Evolutionary conservation across 2,113 vertebrate genomes (phyloP).

Genomic region (Propithecus coquereli): DNA sequence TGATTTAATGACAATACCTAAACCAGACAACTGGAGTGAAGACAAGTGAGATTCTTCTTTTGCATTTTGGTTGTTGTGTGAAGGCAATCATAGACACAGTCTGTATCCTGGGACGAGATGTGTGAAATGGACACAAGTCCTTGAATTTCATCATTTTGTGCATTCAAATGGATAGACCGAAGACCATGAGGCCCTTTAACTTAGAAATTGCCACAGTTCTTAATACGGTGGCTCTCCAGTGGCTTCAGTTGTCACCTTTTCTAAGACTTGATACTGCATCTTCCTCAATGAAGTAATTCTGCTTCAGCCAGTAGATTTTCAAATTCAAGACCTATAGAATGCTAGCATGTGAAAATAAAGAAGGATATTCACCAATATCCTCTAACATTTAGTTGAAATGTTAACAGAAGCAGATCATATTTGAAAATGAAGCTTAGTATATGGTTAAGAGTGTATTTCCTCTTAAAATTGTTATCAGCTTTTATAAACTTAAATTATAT

Average conservation of each 20-base stretch:
- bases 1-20: not conserved
- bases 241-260: not conserved
- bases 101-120: not conserved
- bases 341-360: not conserved
- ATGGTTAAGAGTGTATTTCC: not conserved
- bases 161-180: not conserved
- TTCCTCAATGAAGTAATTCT: not conserved
- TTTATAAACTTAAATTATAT: not conserved
- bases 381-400: not conserved
- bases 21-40: not conserved
- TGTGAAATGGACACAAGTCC: not conserved
- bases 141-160: constrained; percentile 5
- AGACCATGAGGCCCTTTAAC: not conserved
- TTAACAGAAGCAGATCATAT: not conserved
- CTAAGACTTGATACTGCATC: not conserved
- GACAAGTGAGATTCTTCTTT: not conserved
- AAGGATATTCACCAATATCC: not conserved
- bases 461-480: not conserved
- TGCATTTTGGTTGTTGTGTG: not conserved
- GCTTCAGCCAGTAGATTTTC: not conserved
- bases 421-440: not conserved
- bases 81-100: not conserved
- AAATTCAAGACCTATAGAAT: not conserved
- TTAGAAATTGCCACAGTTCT: not conserved
- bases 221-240: not conserved